Base-by-base conservation (phyloP, 1,140 invertebrate species). In the Chymomyza costata region DNA sequence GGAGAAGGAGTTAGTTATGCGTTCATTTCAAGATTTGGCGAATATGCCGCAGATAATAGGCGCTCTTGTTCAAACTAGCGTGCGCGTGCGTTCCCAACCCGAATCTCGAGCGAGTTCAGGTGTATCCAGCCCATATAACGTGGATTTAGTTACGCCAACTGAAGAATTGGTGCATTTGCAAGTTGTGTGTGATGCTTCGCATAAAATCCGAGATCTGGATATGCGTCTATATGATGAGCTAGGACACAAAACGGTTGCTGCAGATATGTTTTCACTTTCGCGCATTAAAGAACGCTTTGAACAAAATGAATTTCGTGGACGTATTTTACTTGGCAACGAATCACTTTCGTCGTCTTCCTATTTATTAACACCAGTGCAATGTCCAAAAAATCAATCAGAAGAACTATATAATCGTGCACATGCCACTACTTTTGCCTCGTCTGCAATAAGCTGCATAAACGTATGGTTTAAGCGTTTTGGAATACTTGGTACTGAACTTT, bases 11-110 rank as follows among this genome's bases (percentile, higher is more conserved):
- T 48, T 49, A 39, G 74, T 80, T 13, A 67, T 70, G 51, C 65
- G 69, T 14, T 66, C 68, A 1, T 83, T 83, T 38, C 65, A 83
- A 18, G 47, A 39, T 0, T 32, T 83, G 13, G 74, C 60, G 0
- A 74, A 80, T 48, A 83, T 83, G 71, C 69, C 80, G 0, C 80
- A 83, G 49, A 73, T 83, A 1, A 83, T 83, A 21, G 80, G 80
- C 0, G 69, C 69, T 1, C 28, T 83, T 2, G 38, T 66, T 3
- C 69, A 81, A 34, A 56, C 50, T n/a, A 73, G 32, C 17, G 53
- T 73, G n/a, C 35, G 53, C n/a, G n/a, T n/a, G n/a, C n/a, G n/a
- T n/a, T n/a, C n/a, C n/a, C n/a, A n/a, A n/a, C n/a, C n/a, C n/a
- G n/a, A n/a, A 6, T 46, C 60, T 49, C 61, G 35, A 39, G 39